These are phyloP conservation scores for Drosophila navojoa DNA, from an alignment of 1,140 invertebrate genomes.

Conservation along the genomic window DNA sequence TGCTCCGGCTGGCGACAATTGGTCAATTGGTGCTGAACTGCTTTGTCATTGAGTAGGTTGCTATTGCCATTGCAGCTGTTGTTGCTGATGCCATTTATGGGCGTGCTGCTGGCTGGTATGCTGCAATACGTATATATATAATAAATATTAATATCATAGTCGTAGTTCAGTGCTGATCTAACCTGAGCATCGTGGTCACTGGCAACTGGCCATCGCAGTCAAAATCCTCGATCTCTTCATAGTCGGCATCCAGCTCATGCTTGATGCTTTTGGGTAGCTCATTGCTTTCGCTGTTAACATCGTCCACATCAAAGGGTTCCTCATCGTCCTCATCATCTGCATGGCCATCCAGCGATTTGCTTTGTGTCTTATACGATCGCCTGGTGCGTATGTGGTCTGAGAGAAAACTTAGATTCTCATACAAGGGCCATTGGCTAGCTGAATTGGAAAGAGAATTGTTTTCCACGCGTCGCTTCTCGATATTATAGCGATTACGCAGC, in stretches of 20 bases:
- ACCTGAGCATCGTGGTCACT: slow-evolving; percentile 69
- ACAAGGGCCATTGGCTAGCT: slow-evolving; percentile 80
- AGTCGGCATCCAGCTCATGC: slow-evolving; percentile 55
- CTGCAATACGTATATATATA: slow-evolving; percentile 20
- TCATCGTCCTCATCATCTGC: slow-evolving; percentile 47
- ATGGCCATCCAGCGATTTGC: slow-evolving; percentile 12
- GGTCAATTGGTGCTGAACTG: neutral
- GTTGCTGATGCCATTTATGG: slow-evolving; percentile 20
- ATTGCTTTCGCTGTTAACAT: slow-evolving; percentile 57
- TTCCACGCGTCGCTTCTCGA: slow-evolving; percentile 80
- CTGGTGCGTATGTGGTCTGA: slow-evolving; percentile 77
- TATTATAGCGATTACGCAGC: slow-evolving; percentile 81
- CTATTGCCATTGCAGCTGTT: slow-evolving; percentile 16
- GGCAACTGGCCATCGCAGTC: slow-evolving; percentile 65
- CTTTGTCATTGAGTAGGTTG: slow-evolving; percentile 47
- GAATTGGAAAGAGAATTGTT: slow-evolving; percentile 41
- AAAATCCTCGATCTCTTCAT: slow-evolving; percentile 45
- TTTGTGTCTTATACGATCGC: slow-evolving; percentile 71
- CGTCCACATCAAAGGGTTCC: slow-evolving; percentile 57
- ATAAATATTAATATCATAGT: slow-evolving; percentile 4
- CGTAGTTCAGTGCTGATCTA: slow-evolving; percentile 9
- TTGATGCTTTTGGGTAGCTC: slow-evolving; percentile 49
- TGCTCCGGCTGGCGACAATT: slow-evolving; percentile 45
- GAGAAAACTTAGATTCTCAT: slow-evolving; percentile 74
- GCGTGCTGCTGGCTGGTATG: slow-evolving; percentile 49